phyloP scores from a whole-genome alignment of 2,888 invertebrate genomes.

The Rhagophthalmus giganteus region DNA sequence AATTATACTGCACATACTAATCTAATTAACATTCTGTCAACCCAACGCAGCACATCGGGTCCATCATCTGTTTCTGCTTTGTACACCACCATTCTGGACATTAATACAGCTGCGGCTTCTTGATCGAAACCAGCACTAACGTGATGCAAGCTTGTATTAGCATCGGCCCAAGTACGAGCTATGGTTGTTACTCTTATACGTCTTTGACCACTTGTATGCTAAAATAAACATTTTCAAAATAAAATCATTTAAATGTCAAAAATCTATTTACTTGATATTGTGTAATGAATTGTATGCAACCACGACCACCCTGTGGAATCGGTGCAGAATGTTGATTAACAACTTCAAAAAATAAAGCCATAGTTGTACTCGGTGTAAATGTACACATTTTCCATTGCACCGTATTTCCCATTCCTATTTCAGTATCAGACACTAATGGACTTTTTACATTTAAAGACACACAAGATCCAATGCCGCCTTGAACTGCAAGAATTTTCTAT shows the following conservation, averaged over 20 bases:
- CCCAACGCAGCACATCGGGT: slow-evolving; percentile 97
- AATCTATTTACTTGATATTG: slow-evolving; percentile 71
- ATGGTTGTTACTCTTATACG: slow-evolving; percentile 95
- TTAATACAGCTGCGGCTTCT: slow-evolving; percentile 96
- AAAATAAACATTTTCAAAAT: slow-evolving; percentile 20
- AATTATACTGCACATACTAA: slow-evolving; percentile 75
- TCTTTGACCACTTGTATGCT: slow-evolving; percentile 91
- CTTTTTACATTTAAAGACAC: slow-evolving; percentile 92
- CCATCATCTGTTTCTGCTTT: slow-evolving; percentile 94
- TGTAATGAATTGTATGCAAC: slow-evolving; percentile 96
- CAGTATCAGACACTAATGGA: slow-evolving; percentile 91
- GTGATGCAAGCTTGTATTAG: slow-evolving; percentile 84
- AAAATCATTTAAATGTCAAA: neutral
- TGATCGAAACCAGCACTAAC: slow-evolving; percentile 96
- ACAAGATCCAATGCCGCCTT: slow-evolving; percentile 96
- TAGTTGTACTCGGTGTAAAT: slow-evolving; percentile 87
- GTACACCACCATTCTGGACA: slow-evolving; percentile 96
- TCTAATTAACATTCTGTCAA: slow-evolving; percentile 95
- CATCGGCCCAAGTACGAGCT: slow-evolving; percentile 98
- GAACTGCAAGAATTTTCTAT: slow-evolving; percentile 61
- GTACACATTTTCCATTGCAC: slow-evolving; percentile 99
- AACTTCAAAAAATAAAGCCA: slow-evolving; percentile 96
- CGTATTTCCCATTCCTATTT: slow-evolving; percentile 96
- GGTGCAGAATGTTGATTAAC: slow-evolving; percentile 93
- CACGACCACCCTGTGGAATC: slow-evolving; percentile 93